These are phyloP conservation scores for Pedionomus torquatus DNA, from an alignment of 2,113 vertebrate genomes.

Conservation along the genomic window DNA sequence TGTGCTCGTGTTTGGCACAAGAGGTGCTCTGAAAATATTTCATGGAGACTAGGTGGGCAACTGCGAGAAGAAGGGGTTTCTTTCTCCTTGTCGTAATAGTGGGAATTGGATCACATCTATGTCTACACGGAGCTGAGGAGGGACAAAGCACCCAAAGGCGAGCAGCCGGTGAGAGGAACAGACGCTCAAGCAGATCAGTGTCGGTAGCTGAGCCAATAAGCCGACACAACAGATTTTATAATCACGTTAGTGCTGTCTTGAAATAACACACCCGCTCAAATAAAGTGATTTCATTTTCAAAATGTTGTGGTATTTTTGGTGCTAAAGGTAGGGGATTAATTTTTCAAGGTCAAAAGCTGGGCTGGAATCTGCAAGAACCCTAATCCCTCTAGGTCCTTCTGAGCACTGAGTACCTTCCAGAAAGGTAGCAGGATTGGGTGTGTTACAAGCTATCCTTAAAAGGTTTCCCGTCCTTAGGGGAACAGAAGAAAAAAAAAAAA, in stretches of 20 bases:
- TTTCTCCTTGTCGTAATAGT: not conserved
- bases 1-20: not conserved
- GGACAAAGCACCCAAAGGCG: not conserved
- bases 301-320: conserved; percentile 37
- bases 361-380: not conserved
- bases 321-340: conserved; percentile 6
- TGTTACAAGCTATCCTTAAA: not conserved
- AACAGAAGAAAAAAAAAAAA: not conserved
- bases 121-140: not conserved
- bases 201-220: conserved; percentile 60
- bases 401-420: not conserved
- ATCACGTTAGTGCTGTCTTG: conserved; percentile 54
- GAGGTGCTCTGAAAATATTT: not conserved
- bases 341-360: not conserved
- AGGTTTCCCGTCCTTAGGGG: not conserved
- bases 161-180: conserved; percentile 38
- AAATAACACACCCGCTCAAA: conserved; percentile 60
- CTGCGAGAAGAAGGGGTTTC: not conserved
- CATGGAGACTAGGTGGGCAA: not conserved
- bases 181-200: conserved; percentile 33
- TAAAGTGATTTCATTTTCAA: conserved; percentile 51
- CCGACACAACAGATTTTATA: conserved; percentile 66
- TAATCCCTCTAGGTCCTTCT: not conserved
- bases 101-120: not conserved
- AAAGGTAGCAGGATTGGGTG: not conserved